These are phyloP conservation scores for Chaetogeoica ovagalla DNA, from an alignment of 2,888 invertebrate species.

Conservation along the genomic window DNA sequence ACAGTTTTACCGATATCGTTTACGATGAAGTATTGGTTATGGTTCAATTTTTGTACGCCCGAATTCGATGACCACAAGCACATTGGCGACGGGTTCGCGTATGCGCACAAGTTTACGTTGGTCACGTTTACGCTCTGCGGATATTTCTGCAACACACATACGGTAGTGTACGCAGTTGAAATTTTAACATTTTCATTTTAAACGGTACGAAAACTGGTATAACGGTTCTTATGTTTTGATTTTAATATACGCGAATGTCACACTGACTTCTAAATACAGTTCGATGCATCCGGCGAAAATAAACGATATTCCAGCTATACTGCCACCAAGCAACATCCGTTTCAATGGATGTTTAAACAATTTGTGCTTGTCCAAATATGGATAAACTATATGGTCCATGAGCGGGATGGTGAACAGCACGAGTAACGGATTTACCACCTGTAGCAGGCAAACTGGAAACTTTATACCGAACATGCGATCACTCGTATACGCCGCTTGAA, in stretches of 20 bases:
- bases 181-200: neutral
- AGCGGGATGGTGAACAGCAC: slow-evolving; percentile 73
- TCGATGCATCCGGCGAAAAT: slow-evolving; percentile 66
- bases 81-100: neutral
- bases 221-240: neutral
- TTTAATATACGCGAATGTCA: neutral
- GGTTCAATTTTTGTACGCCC: neutral
- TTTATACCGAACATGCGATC: slow-evolving; percentile 36
- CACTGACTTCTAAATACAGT: slow-evolving; percentile 64
- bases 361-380: slow-evolving; percentile 58
- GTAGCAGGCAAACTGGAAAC: slow-evolving; percentile 79
- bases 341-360: slow-evolving; percentile 67
- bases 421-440: slow-evolving; percentile 75
- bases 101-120: neutral
- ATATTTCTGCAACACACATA: slow-evolving; percentile 10
- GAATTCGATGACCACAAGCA: slow-evolving; percentile 25
- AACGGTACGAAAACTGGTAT: too few relatives aligned
- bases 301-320: slow-evolving; percentile 70
- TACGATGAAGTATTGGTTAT: neutral
- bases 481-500: slow-evolving; percentile 73
- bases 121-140: neutral
- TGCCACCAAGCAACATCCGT: slow-evolving; percentile 76
- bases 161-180: too few relatives aligned
- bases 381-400: slow-evolving; percentile 65
- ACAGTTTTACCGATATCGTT: neutral